phyloP scores from a whole-genome alignment of 2,797 vertebrate species.

The Sparus aurata region DNA sequence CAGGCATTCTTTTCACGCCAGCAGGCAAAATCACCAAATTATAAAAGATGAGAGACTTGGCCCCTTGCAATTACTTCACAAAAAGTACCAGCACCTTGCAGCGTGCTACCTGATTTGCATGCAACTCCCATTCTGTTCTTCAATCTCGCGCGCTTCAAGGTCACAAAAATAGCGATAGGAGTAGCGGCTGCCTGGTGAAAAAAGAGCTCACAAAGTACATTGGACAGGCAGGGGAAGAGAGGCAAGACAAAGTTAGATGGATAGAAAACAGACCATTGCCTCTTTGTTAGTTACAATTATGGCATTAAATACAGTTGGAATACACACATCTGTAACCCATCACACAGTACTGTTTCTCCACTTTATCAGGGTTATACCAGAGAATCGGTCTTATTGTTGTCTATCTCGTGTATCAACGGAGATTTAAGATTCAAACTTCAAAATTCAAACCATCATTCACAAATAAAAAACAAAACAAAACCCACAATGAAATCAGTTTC shows the following conservation, averaged over 20 bases:
- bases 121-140: conserved; percentile 45
- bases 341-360: background rate
- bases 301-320: background rate
- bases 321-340: background rate
- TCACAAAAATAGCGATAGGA: conserved; percentile 37
- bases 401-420: background rate
- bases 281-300: background rate
- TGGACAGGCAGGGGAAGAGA: conserved; percentile 17
- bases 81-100: conserved; percentile 25
- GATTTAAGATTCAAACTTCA: background rate
- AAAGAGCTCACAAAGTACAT: conserved; percentile 36
- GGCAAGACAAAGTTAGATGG: background rate
- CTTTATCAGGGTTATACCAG: background rate
- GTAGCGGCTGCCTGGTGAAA: conserved; percentile 8
- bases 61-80: conserved; percentile 38
- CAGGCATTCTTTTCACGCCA: conserved; percentile 15
- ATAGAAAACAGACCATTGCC: background rate
- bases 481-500: background rate
- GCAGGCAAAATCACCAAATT: conserved; percentile 35
- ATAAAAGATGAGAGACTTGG: conserved; percentile 28
- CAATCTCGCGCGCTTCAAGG: conserved; percentile 48
- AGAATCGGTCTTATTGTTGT: background rate
- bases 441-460: background rate
- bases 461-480: background rate
- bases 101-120: conserved; percentile 49